A percentile compares a stretch with the other conserved stretches of the same genome.
Conservation (phyloP, 2,113 vertebrate species). For the Semnornis frantzii region DNA sequence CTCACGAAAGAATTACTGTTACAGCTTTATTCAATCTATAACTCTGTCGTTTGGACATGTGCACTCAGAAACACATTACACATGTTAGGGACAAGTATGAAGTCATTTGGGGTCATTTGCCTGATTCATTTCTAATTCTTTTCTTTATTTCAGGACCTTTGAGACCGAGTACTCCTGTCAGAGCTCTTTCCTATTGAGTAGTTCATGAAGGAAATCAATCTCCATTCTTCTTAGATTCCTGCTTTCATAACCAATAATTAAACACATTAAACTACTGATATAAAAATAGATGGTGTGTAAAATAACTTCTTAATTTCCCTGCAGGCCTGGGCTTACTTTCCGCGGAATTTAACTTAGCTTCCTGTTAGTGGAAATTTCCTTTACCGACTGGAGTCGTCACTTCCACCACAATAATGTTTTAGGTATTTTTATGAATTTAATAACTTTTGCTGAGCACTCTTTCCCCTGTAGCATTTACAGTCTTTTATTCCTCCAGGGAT, state of each 20-base stretch:
- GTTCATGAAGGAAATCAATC: neutral
- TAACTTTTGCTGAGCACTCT: neutral
- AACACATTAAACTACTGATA: neutral
- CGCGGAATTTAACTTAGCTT: slow-evolving; percentile 10
- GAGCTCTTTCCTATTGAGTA: neutral
- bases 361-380: neutral
- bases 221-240: neutral
- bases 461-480: neutral
- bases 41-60: neutral
- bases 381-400: neutral
- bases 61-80: neutral
- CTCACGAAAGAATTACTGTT: neutral
- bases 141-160: neutral
- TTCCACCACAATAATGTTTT: neutral
- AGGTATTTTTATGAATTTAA: neutral
- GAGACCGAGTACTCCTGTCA: neutral
- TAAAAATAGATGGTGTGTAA: slow-evolving; percentile 51
- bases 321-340: neutral
- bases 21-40: neutral
- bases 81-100: neutral
- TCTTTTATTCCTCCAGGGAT: neutral
- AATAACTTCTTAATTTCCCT: slow-evolving; percentile 35
- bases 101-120: neutral
- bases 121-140: neutral
- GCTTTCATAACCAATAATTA: slow-evolving; percentile 33